Evolutionary conservation across 1,140 invertebrate species (phyloP).

Genomic region (Ostrea edulis): DNA sequence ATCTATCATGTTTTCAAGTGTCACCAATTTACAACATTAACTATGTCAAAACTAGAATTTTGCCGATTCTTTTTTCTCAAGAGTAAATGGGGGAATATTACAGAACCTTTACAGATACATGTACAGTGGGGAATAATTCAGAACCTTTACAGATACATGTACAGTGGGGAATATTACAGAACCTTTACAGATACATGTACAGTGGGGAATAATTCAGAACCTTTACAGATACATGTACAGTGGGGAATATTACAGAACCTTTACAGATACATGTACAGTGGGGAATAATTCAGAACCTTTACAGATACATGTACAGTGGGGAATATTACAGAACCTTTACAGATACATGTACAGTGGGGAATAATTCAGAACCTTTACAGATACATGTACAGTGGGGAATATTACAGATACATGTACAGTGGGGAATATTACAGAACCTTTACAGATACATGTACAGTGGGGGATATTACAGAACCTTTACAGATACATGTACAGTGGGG

Average conservation of each 20-base stretch:
- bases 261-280: no score
- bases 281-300: not conserved
- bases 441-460: no score
- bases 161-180: not conserved
- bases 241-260: not conserved
- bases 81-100: not conserved
- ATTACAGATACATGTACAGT: not conserved
- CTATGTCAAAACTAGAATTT: slow-evolving; percentile 4
- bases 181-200: not conserved
- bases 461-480: not conserved
- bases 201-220: not conserved
- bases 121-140: not conserved
- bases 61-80: not conserved
- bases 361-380: not conserved
- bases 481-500: no score
- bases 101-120: not conserved
- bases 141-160: not conserved
- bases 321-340: not conserved
- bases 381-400: not conserved
- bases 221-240: not conserved
- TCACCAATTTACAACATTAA: not conserved
- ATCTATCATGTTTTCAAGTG: slow-evolving; percentile 8
- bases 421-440: not conserved
- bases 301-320: no score
- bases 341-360: no score